Conservation (phyloP, 2,888 invertebrate genomes). For the Pogonocherus hispidulus region DNA sequence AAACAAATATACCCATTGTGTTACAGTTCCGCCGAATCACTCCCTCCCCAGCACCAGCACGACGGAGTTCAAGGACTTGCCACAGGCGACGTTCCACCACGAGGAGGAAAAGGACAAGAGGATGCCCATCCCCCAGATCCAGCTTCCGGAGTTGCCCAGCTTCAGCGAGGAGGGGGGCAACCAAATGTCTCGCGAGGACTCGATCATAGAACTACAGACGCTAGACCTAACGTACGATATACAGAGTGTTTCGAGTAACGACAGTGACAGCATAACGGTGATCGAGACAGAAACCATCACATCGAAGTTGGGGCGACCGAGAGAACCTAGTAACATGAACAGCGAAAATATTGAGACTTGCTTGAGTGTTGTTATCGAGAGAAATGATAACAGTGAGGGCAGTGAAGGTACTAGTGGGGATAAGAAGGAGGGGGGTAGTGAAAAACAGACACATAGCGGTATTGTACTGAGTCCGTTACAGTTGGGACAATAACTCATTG, state of each 20-base stretch:
- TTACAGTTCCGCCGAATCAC: constrained; percentile 62
- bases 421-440: constrained; percentile 48
- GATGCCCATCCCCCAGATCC: constrained; percentile 55
- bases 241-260: constrained; percentile 64
- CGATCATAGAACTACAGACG: constrained; percentile 68
- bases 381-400: constrained; percentile 58
- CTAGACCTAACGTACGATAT: constrained; percentile 63
- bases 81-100: constrained; percentile 51
- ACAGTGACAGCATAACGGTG: constrained; percentile 55
- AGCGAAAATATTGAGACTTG: constrained; percentile 69
- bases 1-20: no score
- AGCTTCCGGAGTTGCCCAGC: constrained; percentile 56
- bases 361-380: constrained; percentile 68
- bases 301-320: constrained; percentile 61
- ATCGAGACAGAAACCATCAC: constrained; percentile 50
- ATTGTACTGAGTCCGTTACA: constrained; percentile 77
- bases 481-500: constrained; percentile 69
- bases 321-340: constrained; percentile 60
- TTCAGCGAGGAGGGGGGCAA: constrained; percentile 51
- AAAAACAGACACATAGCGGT: constrained; percentile 69
- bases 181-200: constrained; percentile 62
- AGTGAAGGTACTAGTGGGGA: constrained; percentile 39
- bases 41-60: constrained; percentile 67
- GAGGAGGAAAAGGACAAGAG: constrained; percentile 50
- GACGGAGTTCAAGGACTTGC: constrained; percentile 60